Evolutionary conservation across 1,140 invertebrate genomes (phyloP).

Genomic region (Antheraea mylitta): DNA sequence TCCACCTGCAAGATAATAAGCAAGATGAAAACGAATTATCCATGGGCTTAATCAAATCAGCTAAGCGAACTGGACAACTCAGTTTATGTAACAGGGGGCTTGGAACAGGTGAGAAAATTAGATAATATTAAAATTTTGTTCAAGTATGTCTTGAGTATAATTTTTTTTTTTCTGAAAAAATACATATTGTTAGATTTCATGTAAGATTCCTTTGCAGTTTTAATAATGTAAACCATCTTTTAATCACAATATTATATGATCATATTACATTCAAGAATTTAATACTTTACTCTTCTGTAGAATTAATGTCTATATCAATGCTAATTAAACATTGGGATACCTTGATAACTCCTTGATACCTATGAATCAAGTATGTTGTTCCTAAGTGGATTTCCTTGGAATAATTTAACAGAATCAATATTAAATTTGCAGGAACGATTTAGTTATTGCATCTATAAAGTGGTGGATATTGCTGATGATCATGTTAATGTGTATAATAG

Average conservation of each 20-base stretch:
- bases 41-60: conserved; percentile 85
- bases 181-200: not conserved
- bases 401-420: not conserved
- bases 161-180: too few relatives aligned
- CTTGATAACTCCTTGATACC: too few relatives aligned
- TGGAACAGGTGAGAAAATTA: conserved; percentile 81
- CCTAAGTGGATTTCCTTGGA: not conserved
- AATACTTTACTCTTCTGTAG: too few relatives aligned
- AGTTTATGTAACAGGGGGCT: conserved; percentile 88
- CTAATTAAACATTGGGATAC: too few relatives aligned
- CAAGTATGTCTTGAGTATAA: too few relatives aligned
- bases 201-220: not conserved
- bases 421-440: not conserved
- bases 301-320: too few relatives aligned
- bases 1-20: conserved; percentile 83
- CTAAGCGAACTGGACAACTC: conserved; percentile 87
- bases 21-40: conserved; percentile 84
- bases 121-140: not conserved
- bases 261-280: too few relatives aligned
- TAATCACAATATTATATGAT: not conserved
- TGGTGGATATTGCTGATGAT: not conserved
- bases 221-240: not conserved
- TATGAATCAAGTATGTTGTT: not conserved
- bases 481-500: not conserved
- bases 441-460: not conserved